Conservation (phyloP, 2,113 vertebrate species). For the Ellobius talpinus region DNA sequence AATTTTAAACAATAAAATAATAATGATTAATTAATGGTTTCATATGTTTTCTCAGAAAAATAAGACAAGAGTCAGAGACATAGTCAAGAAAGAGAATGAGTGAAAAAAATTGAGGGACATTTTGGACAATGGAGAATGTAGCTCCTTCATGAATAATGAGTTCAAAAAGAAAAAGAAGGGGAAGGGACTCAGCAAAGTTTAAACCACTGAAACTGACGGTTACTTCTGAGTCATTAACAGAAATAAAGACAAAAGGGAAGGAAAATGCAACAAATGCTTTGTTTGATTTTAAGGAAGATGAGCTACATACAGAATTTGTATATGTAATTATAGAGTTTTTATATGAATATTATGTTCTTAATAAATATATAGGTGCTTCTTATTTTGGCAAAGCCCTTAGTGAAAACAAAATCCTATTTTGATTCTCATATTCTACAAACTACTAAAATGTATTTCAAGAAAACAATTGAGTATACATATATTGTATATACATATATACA, state of each 20-base stretch:
- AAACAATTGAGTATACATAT: not conserved
- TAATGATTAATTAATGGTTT: not conserved
- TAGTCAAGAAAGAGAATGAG: not conserved
- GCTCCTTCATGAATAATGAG: not conserved
- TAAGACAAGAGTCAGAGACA: not conserved
- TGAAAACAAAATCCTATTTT: not conserved
- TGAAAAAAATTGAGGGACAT: not conserved
- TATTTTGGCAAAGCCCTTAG: not conserved
- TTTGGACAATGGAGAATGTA: not conserved
- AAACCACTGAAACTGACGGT: not conserved
- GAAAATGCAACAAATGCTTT: not conserved
- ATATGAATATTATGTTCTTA: not conserved
- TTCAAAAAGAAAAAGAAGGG: not conserved
- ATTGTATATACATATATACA: not conserved
- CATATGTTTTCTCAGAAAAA: not conserved
- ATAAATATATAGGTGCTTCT: not conserved
- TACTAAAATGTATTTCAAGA: not conserved
- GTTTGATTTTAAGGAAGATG: not conserved
- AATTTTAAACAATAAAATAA: not conserved
- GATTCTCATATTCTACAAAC: not conserved
- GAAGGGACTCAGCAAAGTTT: not conserved
- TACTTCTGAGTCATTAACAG: conserved; percentile 22
- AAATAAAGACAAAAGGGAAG: not conserved
- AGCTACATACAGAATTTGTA: not conserved
- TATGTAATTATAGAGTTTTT: not conserved